Conservation (phyloP, 2,797 vertebrate genomes). For the Oreochromis mossambicus region DNA sequence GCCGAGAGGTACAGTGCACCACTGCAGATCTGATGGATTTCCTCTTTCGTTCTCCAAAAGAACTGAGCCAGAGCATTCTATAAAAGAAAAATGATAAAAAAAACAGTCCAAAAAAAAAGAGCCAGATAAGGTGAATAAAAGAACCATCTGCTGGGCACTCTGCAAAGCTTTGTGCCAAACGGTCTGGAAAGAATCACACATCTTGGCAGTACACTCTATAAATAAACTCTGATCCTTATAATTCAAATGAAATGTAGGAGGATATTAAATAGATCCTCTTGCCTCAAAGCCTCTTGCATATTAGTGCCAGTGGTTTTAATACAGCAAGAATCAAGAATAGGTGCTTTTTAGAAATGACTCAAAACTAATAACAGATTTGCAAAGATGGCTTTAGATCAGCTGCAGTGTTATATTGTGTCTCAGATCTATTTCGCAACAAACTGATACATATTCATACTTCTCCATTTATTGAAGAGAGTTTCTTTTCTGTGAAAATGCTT, state of each 20-base stretch:
- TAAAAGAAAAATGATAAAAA: constrained; percentile 59
- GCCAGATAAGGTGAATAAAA: constrained; percentile 77
- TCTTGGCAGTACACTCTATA: constrained; percentile 75
- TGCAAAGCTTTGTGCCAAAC: constrained; percentile 76
- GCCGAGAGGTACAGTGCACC: constrained; percentile 63
- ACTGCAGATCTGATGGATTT: constrained; percentile 81
- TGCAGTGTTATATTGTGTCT: not conserved
- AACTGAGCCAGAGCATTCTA: constrained; percentile 56
- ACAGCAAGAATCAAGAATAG: constrained; percentile 55
- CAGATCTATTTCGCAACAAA: not conserved
- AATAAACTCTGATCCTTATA: constrained; percentile 74
- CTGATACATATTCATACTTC: not conserved
- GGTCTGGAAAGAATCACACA: constrained; percentile 83
- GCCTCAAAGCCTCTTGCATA: constrained; percentile 54
- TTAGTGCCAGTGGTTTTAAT: constrained; percentile 51
- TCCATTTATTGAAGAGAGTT: not conserved
- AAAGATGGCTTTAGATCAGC: not conserved
- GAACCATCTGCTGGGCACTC: constrained; percentile 78
- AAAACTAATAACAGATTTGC: constrained; percentile 45
- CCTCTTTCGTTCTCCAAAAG: constrained; percentile 62
- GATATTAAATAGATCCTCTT: constrained; percentile 75
- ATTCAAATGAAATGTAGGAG: constrained; percentile 73
- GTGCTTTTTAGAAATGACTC: constrained; percentile 51
- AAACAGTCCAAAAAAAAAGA: not conserved
- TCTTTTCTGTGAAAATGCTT: constrained; percentile 14